A percentile compares a stretch with the other conserved stretches of the same genome.
Evolutionary conservation across 2,113 vertebrate genomes (phyloP).

Genomic region (Oenanthe oenanthe): DNA sequence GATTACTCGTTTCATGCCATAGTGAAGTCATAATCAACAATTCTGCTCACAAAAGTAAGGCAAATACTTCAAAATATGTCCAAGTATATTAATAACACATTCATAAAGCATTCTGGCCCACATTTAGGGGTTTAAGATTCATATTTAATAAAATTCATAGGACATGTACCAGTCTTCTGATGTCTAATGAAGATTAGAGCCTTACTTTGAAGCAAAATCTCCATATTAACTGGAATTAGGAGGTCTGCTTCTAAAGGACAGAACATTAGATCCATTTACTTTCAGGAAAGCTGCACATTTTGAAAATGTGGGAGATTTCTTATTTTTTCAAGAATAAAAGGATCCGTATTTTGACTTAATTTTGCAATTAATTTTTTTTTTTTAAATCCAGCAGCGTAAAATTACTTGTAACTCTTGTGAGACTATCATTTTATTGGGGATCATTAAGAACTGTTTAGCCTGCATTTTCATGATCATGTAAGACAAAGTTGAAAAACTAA

Average conservation of each 20-base stretch:
- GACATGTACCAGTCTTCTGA: neutral
- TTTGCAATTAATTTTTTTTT: neutral
- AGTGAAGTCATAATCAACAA: neutral
- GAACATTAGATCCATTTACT: neutral
- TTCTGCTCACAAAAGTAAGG: neutral
- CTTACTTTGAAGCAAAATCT: neutral
- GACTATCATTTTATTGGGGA: neutral
- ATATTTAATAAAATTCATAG: neutral
- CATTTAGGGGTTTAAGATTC: neutral
- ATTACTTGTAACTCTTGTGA: neutral
- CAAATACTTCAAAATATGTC: neutral
- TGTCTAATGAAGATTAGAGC: neutral
- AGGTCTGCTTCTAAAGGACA: neutral
- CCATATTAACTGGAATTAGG: neutral
- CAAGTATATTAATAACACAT: neutral
- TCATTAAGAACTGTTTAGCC: neutral
- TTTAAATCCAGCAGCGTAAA: neutral
- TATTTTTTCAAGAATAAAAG: neutral
- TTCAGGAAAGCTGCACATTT: neutral
- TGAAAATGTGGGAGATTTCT: neutral
- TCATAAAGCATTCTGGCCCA: neutral
- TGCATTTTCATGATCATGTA: neutral
- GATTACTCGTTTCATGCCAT: neutral
- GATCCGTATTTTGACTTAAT: neutral
- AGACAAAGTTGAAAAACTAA: neutral